Evolutionary conservation across 1,140 invertebrate species (phyloP), one percentile per base, ranked within the genome.

Genomic region (Propsilocerus akamusi): DNA sequence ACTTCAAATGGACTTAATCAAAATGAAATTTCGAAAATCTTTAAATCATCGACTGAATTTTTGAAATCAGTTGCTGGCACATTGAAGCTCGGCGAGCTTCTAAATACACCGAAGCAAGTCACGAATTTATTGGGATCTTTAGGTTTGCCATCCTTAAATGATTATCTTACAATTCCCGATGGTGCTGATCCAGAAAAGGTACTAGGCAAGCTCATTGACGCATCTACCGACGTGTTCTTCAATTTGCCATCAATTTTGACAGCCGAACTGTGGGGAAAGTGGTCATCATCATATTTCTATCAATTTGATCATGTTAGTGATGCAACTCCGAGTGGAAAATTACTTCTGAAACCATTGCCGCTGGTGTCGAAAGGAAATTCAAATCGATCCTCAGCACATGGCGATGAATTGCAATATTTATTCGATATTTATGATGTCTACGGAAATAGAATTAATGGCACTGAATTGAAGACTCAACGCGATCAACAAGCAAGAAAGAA

Each of bases 201-300:
- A 24, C 46, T 65, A 11, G 47, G 25, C 53, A 71, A 72, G 64
- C 14, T 73, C 0, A 55, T 60, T 3, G 60, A 74, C 55, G 65
- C 66, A 30, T 64, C 73, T 6, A 69, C 67, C 3, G 81, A 85
- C 58, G 79, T 78, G 0, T 57, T 85, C 5, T 84, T 81, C 57
- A 84, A 83, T 54, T 70, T 78, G 20, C 81, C 81, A 1, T 78
- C 80, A 1, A 81, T 80, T 55, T 59, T 82, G 12, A 81, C 77
- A 6, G 76, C 75, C 0, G 62, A 75, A 30, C 65, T 74, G 6
- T 84, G 81, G 81, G 71, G 73, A 0, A 66, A 68, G 34, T 60
- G 65, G 3, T 69, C 72, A 0, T 70, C 74, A 0, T 68, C 78
- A 0, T 83, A 72, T 56, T 65, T 85, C 22, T 86, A 84, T 57